phyloP scores from a whole-genome alignment of 2,797 vertebrate species.

The Parambassis ranga region DNA sequence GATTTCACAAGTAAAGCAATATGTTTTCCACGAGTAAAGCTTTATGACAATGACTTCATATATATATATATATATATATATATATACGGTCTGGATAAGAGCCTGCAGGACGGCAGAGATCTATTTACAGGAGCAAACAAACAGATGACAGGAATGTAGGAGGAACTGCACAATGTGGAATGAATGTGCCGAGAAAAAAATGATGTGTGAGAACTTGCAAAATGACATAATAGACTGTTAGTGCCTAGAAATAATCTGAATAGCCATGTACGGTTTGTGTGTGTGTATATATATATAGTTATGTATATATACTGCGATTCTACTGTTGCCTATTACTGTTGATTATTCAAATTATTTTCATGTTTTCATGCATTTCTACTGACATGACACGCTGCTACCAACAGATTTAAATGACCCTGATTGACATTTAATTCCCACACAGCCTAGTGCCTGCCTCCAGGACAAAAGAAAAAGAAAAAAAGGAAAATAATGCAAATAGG shows the following conservation, averaged over 20 bases:
- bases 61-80: too few species aligned
- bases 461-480: not conserved
- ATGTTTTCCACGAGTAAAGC: conserved; percentile 77
- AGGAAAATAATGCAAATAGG: not conserved
- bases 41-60: conserved; percentile 71
- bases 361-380: conserved; percentile 50
- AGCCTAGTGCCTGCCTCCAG: conserved; percentile 13
- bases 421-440: conserved; percentile 5
- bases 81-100: conserved; percentile 63
- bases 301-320: conserved; percentile 31
- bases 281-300: conserved; percentile 21
- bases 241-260: conserved; percentile 28
- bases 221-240: conserved; percentile 18
- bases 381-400: conserved; percentile 51
- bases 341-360: conserved; percentile 32
- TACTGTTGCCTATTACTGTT: conserved; percentile 27
- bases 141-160: conserved; percentile 62
- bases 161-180: conserved; percentile 49
- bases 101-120: conserved; percentile 61
- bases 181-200: conserved; percentile 23
- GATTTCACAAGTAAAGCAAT: conserved; percentile 70
- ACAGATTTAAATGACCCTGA: conserved; percentile 17
- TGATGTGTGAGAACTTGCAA: conserved; percentile 12
- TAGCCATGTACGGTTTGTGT: conserved; percentile 11
- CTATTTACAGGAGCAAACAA: conserved; percentile 74